Conservation (phyloP, 2,113 vertebrate species). For the Turdus rufiventris region DNA sequence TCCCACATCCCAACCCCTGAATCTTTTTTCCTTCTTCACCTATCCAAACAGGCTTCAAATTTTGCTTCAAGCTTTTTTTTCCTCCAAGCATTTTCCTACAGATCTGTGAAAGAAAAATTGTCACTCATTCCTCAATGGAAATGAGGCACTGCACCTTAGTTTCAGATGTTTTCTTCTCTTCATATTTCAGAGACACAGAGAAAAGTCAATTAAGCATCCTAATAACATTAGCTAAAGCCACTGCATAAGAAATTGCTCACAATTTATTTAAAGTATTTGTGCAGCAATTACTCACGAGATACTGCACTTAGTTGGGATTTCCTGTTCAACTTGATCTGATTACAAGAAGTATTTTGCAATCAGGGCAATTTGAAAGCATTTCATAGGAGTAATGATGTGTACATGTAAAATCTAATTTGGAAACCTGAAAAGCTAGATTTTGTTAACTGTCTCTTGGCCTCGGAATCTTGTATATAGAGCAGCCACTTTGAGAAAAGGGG, state of each 20-base stretch:
- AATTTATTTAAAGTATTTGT: slow-evolving; percentile 41
- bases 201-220: slow-evolving; percentile 26
- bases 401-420: not conserved
- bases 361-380: slow-evolving; percentile 31
- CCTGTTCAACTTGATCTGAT: slow-evolving; percentile 51
- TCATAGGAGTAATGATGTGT: not conserved
- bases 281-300: not conserved
- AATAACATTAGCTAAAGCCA: slow-evolving; percentile 21
- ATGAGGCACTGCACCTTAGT: not conserved
- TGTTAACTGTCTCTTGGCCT: not conserved
- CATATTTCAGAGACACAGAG: not conserved
- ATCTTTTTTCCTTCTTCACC: not conserved
- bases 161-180: not conserved
- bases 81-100: not conserved
- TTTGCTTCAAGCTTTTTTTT: not conserved
- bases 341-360: slow-evolving; percentile 36
- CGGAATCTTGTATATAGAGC: not conserved
- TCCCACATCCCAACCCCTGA: accelerated
- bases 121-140: not conserved
- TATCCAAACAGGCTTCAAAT: not conserved
- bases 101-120: not conserved
- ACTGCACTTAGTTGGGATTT: slow-evolving; percentile 29
- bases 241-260: not conserved
- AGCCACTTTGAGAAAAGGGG: not conserved
- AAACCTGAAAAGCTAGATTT: not conserved